Evolutionary conservation across 1,140 invertebrate genomes (phyloP).

Genomic region (Andrena cerasifolii): DNA sequence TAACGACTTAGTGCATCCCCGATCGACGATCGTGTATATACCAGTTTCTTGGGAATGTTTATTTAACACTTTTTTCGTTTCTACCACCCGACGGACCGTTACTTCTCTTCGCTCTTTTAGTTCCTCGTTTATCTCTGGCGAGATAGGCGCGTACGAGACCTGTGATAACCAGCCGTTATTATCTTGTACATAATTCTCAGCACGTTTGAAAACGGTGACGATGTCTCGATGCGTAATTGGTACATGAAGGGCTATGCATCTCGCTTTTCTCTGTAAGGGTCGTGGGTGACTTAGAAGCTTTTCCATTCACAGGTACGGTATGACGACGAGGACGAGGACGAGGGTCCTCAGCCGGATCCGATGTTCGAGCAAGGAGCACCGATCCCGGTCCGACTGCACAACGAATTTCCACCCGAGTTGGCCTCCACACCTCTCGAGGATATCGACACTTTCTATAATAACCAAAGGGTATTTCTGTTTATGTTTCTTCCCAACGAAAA

Average conservation of each 20-base stretch:
- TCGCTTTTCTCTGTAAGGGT: not conserved
- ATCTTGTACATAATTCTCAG: constrained; percentile 25
- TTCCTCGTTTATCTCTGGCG: too few species aligned
- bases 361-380: constrained; percentile 96
- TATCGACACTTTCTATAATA: constrained; percentile 96
- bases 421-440: constrained; percentile 97
- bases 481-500: not conserved
- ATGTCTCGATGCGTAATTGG: constrained; percentile 10
- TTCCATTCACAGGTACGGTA: constrained; percentile 89
- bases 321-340: constrained; percentile 97
- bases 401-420: constrained; percentile 94
- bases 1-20: too few species aligned
- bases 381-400: constrained; percentile 93
- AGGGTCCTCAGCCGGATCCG: constrained; percentile 95
- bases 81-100: not conserved
- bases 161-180: too few species aligned
- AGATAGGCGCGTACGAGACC: too few species aligned
- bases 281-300: constrained; percentile 16
- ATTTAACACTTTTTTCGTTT: constrained; percentile 25
- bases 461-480: constrained; percentile 89
- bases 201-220: constrained; percentile 29
- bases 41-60: constrained; percentile 59
- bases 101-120: too few species aligned
- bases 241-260: too few species aligned
- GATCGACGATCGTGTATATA: too few species aligned